These are phyloP conservation scores for Polydesmus complanatus DNA, from an alignment of 2,888 invertebrate species.

Conservation along the genomic window DNA sequence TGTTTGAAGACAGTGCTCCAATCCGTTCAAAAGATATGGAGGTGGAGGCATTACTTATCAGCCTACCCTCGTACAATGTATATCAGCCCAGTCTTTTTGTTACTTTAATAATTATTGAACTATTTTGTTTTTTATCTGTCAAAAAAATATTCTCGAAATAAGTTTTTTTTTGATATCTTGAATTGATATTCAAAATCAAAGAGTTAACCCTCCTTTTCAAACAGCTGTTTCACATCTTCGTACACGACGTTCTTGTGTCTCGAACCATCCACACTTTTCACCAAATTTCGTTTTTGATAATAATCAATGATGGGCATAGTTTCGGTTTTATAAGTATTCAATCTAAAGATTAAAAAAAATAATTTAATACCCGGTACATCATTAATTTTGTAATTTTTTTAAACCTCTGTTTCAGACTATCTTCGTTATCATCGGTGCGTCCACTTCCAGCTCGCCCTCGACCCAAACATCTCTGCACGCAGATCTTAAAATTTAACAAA, in stretches of 20 bases:
- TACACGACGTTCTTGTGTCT: conserved; percentile 48
- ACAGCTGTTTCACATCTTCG: conserved; percentile 8
- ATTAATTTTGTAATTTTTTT: neutral
- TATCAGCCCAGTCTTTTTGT: no score
- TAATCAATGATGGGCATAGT: conserved; percentile 81
- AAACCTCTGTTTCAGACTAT: conserved; percentile 57
- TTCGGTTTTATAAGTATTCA: conserved; percentile 67
- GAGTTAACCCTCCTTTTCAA: no score
- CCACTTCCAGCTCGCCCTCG: conserved; percentile 83
- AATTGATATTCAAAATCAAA: no score
- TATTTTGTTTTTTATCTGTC: no score
- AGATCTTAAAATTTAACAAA: conserved; percentile 38
- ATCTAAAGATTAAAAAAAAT: conserved; percentile 36
- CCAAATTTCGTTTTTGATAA: conserved; percentile 54
- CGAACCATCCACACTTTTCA: conserved; percentile 60
- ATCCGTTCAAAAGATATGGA: no score
- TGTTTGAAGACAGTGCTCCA: no score
- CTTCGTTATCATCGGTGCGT: conserved; percentile 83
- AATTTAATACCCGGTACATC: neutral
- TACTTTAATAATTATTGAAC: no score
- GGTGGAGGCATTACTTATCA: no score
- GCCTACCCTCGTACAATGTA: no score
- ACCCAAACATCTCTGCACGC: conserved; percentile 68
- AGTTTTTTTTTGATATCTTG: no score
- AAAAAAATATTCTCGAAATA: no score